phyloP scores from a whole-genome alignment of 1,140 invertebrate genomes.

The Zaprionus inermis region DNA sequence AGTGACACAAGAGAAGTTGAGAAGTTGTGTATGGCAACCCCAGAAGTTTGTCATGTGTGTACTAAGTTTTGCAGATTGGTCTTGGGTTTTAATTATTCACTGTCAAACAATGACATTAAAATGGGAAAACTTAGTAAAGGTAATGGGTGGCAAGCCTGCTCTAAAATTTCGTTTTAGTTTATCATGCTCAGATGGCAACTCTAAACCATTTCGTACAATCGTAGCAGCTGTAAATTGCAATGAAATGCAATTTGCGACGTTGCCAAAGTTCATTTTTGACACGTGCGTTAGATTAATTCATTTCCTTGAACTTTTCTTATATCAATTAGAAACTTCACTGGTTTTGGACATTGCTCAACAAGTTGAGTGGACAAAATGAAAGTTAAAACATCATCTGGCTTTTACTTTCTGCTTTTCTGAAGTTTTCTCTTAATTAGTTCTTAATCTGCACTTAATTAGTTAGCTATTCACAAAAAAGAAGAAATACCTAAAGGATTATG shows the following conservation, averaged over 20 bases:
- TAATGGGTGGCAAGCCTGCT: neutral
- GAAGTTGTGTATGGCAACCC: constrained; percentile 1
- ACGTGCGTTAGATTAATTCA: neutral
- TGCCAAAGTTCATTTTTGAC: neutral
- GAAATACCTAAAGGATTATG: constrained; percentile 1
- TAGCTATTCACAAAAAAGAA: neutral
- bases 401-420: neutral
- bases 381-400: neutral
- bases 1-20: constrained; percentile 17
- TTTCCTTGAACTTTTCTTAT: neutral
- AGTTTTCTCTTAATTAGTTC: neutral
- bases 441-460: neutral
- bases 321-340: neutral
- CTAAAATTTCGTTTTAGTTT: neutral
- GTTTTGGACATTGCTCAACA: neutral
- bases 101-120: constrained; percentile 1
- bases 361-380: neutral
- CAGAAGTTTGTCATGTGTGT: neutral
- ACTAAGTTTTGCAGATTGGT: neutral
- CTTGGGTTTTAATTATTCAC: neutral
- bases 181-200: constrained; percentile 3
- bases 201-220: neutral
- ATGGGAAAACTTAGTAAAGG: neutral
- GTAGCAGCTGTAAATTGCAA: neutral
- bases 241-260: constrained; percentile 3